Evolutionary conservation across 2,113 vertebrate species (phyloP).

Genomic region (Panthera tigris): DNA sequence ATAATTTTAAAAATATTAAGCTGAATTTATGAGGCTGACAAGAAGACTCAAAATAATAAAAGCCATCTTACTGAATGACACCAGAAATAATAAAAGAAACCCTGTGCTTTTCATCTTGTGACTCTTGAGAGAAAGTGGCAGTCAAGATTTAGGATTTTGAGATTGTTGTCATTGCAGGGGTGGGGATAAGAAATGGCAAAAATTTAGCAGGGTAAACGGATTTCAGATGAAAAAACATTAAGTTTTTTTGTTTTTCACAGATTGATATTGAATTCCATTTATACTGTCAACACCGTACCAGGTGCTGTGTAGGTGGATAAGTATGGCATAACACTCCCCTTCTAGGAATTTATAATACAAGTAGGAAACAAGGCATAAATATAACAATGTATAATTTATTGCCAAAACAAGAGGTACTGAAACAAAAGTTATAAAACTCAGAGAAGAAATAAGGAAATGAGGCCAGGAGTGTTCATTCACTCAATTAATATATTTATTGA

Average conservation of each 20-base stretch:
- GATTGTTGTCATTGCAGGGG: not conserved
- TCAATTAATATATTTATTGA: not conserved
- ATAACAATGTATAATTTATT: not conserved
- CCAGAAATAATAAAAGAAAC: not conserved
- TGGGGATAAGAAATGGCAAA: not conserved
- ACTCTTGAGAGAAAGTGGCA: not conserved
- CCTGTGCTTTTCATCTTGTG: not conserved
- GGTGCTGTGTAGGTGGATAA: not conserved
- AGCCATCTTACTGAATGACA: not conserved
- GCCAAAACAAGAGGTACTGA: not conserved
- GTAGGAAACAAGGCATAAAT: not conserved
- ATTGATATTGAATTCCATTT: conserved; percentile 12
- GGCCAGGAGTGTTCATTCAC: not conserved
- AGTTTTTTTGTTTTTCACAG: not conserved
- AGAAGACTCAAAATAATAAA: conserved; percentile 5
- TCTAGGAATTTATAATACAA: not conserved
- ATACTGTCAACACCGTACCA: not conserved
- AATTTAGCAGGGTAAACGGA: not conserved
- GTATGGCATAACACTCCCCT: not conserved
- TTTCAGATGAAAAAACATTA: not conserved
- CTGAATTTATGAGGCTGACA: conserved; percentile 24
- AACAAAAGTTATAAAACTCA: conserved; percentile 27
- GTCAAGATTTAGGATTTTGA: not conserved
- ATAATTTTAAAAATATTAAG: conserved; percentile 11
- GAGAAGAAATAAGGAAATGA: conserved; percentile 39